Base-by-base conservation (phyloP, 2,888 invertebrate species). In the Brachyopa scutellaris region DNA sequence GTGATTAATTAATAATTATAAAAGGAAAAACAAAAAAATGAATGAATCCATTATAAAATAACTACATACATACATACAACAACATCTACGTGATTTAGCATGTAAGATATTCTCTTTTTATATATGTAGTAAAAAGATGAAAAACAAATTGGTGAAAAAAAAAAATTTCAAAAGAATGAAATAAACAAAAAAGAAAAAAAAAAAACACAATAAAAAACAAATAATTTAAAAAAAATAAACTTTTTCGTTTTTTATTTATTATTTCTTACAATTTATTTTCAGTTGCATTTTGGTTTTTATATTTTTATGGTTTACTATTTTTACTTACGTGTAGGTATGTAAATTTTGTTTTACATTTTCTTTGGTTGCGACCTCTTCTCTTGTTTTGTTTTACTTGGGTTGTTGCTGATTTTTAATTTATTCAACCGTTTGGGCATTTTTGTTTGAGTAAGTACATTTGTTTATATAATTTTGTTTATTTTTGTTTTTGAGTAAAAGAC, bases 1-100 rank as follows among this genome's bases (percentile, higher is more conserved):
- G 87, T 88, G 87, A 88, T 87, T 87, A 86, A 85, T 85, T 84
- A 85, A 85, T 80, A 62, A 69, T 64, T 78, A 55, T 53, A 33
- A 57, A 61, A 66, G 26, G 26, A n/a, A n/a, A n/a, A 45, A 61
- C 47, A 69, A 59, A 69, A 49, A 67, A 33, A 69, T 36, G 59
- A 80, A 69, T 55, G 51, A 66, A 76, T 70, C 70, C 67, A 67
- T 79, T 73, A 64, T 76, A 67, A 62, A 78, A 84, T 79, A 70
- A 70, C 57, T 84, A 70, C 61, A 70, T 76, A 76, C 61, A 70
- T 76, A 76, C 57, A 79, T 76, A 80, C 74, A 80, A 79, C 66
- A 79, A 79, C 69, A 76, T 79, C 79, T 76, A 80, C 80, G 84
- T 84, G 84, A 84, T 84, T 84, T 80, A 80, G 80, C 53, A 73